phyloP scores from a whole-genome alignment of 1,140 invertebrate species.

The Hypsibius dujardini region DNA sequence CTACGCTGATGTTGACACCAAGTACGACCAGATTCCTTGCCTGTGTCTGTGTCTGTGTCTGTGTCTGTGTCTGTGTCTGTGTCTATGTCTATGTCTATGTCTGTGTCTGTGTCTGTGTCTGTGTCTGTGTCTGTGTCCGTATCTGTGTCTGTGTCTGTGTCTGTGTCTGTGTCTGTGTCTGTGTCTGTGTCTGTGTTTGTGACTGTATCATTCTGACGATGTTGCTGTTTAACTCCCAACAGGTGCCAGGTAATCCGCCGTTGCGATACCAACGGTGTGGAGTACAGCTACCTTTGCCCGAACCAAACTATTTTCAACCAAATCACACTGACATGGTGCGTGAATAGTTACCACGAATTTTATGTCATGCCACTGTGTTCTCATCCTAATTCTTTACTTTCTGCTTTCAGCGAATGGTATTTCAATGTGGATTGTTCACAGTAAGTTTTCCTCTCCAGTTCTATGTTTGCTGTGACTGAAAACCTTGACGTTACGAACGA shows the following conservation, averaged over 20 bases:
- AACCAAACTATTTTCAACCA: not conserved
- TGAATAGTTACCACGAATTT: too few relatives aligned
- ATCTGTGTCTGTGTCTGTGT: too few relatives aligned
- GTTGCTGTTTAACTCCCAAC: not conserved
- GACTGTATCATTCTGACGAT: not conserved
- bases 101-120: too few relatives aligned
- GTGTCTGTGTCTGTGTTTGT: not conserved
- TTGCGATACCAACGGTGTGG: not conserved
- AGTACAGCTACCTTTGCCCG: not conserved
- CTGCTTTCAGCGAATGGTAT: not conserved
- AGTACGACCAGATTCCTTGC: not conserved
- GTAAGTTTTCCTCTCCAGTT: not conserved
- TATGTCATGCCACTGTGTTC: too few relatives aligned
- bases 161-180: too few relatives aligned
- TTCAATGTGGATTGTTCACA: not conserved
- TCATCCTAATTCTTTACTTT: too few relatives aligned
- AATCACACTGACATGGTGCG: not conserved
- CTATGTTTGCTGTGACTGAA: not conserved
- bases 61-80: too few relatives aligned
- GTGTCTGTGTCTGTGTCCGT: too few relatives aligned
- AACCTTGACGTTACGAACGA: not conserved
- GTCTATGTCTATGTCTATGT: too few relatives aligned
- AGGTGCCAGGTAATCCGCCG: conserved; percentile 4
- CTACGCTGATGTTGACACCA: not conserved
- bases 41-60: too few relatives aligned